Evolutionary conservation across 2,888 invertebrate species (phyloP), one percentile per base, ranked within the genome.

Genomic region (Brassicogethes aeneus): DNA sequence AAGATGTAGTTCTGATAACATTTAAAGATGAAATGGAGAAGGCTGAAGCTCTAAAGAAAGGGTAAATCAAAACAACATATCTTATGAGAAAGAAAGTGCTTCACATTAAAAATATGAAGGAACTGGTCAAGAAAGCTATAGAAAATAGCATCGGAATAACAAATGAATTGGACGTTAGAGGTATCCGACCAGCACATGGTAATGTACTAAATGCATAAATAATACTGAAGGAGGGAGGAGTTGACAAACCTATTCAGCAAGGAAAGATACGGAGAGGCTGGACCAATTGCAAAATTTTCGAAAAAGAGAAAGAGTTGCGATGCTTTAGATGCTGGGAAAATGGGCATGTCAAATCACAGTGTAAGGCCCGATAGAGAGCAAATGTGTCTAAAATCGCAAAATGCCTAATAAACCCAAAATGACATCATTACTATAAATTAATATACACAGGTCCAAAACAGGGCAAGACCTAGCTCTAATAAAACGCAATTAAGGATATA

Each of bases 171-270:
- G 45, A 42, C 16, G 45, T 50, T 0, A 42, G 43, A 29, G 46
- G 48, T n/a, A 45, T 50, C 2, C 15, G 49, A 16, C 51, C 50
- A 12, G 41, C 51, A 12, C 48, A 42, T 16, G 50, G 44, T n/a
- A 37, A 36, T 3, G 44, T 29, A 36, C 46, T 47, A 16, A 52
- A 52, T 30, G 45, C 36, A 7, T 48, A 50, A 1, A 17, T 53
- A 3, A 17, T 46, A 7, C 29, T 44, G 15, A 15, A 14, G 35
- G 15, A 15, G 3, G 3, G 3, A 35, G n/a, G n/a, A n/a, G n/a
- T n/a, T n/a, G n/a, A n/a, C n/a, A n/a, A n/a, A n/a, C n/a, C n/a
- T n/a, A n/a, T n/a, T n/a, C n/a, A n/a, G n/a, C n/a, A n/a, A n/a
- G n/a, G n/a, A n/a, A n/a, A n/a, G n/a, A n/a, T n/a, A n/a, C n/a